Evolutionary conservation across 2,888 invertebrate species (phyloP).

Genomic region (Pristionchus japonicus): DNA sequence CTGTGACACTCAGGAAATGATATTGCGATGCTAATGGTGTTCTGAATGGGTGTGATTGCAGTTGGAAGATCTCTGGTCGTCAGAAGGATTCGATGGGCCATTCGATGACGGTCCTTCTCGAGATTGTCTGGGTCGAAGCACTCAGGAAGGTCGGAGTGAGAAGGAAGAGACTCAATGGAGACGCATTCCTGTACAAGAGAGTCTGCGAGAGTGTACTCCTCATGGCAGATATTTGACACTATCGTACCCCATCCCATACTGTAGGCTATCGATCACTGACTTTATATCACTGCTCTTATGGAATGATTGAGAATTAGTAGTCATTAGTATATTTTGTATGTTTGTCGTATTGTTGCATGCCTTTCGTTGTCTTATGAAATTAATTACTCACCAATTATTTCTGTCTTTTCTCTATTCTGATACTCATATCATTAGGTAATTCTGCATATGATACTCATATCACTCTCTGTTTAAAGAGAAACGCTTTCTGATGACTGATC

Average conservation of each 20-base stretch:
- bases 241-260: neutral
- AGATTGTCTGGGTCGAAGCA: constrained; percentile 79
- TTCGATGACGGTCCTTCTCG: constrained; percentile 83
- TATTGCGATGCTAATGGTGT: too few relatives aligned
- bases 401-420: neutral
- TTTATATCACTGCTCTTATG: neutral
- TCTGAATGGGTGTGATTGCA: too few relatives aligned
- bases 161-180: constrained; percentile 80
- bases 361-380: neutral
- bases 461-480: neutral
- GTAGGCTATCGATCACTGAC: neutral
- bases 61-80: constrained; percentile 83
- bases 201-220: constrained; percentile 83
- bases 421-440: neutral
- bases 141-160: constrained; percentile 69
- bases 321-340: neutral
- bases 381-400: neutral
- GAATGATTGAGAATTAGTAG: neutral
- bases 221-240: constrained; percentile 57
- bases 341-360: neutral
- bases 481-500: neutral
- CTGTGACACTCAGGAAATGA: too few relatives aligned
- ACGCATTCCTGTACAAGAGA: constrained; percentile 86
- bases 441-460: constrained; percentile 1
- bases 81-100: constrained; percentile 79